These are phyloP conservation scores for Phenacoccus solenopsis DNA, from an alignment of 1,140 invertebrate species.

Conservation along the genomic window DNA sequence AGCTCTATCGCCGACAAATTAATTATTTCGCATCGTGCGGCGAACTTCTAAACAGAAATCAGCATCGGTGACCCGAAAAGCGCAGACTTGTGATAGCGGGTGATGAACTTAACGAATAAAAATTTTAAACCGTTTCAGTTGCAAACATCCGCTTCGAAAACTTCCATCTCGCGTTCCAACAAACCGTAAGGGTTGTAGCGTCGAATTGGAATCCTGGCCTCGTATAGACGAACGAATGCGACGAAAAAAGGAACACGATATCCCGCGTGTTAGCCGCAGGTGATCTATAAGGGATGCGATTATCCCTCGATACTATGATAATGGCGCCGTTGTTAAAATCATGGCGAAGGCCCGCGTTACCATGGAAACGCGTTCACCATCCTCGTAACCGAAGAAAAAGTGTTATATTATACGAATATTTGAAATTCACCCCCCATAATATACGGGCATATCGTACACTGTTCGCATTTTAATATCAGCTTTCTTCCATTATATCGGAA, in stretches of 20 bases:
- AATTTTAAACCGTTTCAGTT: too few species aligned
- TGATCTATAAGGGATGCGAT: constrained; percentile 1
- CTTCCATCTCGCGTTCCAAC: too few species aligned
- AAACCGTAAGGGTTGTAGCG: too few species aligned
- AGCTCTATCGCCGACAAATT: too few species aligned
- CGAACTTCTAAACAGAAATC: too few species aligned
- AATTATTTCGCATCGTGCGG: too few species aligned
- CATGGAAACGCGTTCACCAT: not conserved
- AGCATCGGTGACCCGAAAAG: too few species aligned
- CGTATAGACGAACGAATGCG: not conserved
- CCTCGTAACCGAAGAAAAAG: constrained; percentile 1
- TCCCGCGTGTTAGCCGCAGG: not conserved
- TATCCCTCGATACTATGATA: constrained; percentile 1
- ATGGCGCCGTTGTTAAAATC: not conserved
- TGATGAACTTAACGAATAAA: too few species aligned
- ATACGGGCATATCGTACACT: not conserved
- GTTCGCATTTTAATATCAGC: not conserved
- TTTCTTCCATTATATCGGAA: constrained; percentile 2
- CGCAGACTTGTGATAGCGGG: too few species aligned
- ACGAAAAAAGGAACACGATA: not conserved
- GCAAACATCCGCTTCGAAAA: too few species aligned
- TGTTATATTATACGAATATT: constrained; percentile 3
- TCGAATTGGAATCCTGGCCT: too few species aligned
- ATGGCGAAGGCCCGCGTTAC: not conserved
- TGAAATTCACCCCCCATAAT: not conserved